A percentile compares a stretch with the other conserved stretches of the same genome.
phyloP scores from a whole-genome alignment of 2,888 invertebrate species.

The Pseudoips prasinana region DNA sequence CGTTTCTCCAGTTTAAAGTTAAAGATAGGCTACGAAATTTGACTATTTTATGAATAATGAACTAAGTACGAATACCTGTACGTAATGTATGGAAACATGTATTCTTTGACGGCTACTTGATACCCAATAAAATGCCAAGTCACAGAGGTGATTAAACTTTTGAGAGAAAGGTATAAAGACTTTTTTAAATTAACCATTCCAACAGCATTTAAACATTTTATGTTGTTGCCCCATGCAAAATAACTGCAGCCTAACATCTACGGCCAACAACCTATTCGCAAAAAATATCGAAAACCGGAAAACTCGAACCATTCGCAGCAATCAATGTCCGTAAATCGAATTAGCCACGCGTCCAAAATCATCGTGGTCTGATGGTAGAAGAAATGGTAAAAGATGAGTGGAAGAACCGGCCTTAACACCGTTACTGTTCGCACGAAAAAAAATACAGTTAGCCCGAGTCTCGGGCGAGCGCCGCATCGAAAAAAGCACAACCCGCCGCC shows the following conservation, averaged over 20 bases:
- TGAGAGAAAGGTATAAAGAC: too few species aligned
- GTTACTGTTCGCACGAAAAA: slow-evolving; percentile 74
- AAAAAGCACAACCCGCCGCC: slow-evolving; percentile 70
- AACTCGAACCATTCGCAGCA: slow-evolving; percentile 32
- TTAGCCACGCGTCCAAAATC: slow-evolving; percentile 50
- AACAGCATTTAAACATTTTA: neutral
- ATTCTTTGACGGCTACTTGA: too few species aligned
- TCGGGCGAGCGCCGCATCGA: slow-evolving; percentile 60
- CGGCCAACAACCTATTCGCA: slow-evolving; percentile 28
- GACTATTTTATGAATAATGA: too few species aligned
- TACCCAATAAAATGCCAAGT: neutral
- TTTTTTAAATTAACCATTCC: too few species aligned
- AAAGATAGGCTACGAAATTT: too few species aligned
- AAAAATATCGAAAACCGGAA: slow-evolving; percentile 28
- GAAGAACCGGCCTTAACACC: slow-evolving; percentile 66
- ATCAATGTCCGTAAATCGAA: slow-evolving; percentile 35
- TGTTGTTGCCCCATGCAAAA: slow-evolving; percentile 25
- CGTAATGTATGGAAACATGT: too few species aligned
- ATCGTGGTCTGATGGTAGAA: slow-evolving; percentile 36
- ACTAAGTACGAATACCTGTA: too few species aligned
- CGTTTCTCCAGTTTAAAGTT: too few species aligned
- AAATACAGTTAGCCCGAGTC: slow-evolving; percentile 72
- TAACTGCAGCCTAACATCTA: slow-evolving; percentile 31
- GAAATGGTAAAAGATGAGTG: slow-evolving; percentile 41
- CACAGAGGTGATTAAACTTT: neutral